Evolutionary conservation across 2,888 invertebrate genomes (phyloP).

Genomic region (Oscheius sp.): DNA sequence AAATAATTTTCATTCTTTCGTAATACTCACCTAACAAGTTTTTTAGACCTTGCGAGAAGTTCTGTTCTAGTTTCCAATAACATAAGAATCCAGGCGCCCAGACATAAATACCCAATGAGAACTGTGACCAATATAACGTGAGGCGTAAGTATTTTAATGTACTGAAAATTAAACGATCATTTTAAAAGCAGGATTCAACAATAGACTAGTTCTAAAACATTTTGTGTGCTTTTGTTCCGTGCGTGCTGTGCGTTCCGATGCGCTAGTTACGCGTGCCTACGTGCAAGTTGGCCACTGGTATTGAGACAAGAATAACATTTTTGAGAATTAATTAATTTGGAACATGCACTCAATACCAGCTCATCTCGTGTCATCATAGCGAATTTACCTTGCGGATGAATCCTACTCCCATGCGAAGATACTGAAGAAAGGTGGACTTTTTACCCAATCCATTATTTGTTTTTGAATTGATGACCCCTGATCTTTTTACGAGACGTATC

Average conservation of each 20-base stretch:
- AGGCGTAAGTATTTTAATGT: conserved; percentile 69
- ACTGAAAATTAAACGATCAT: conserved; percentile 44
- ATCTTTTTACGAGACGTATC: conserved; percentile 11
- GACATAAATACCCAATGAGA: conserved; percentile 67
- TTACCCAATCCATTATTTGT: not conserved
- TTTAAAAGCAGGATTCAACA: not conserved
- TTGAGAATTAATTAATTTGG: too few species aligned
- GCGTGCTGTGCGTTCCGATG: not conserved
- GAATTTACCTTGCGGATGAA: conserved; percentile 19
- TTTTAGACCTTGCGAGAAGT: conserved; percentile 53
- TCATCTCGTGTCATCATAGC: too few species aligned
- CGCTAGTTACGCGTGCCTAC: conserved; percentile 5
- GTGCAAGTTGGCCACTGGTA: too few species aligned
- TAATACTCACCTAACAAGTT: conserved; percentile 49
- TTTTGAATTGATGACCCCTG: conserved; percentile 10
- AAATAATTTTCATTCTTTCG: not conserved
- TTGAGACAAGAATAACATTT: too few species aligned
- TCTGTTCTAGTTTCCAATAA: conserved; percentile 68
- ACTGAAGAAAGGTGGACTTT: too few species aligned
- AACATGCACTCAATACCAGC: too few species aligned
- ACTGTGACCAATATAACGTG: conserved; percentile 69
- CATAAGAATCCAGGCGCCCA: conserved; percentile 69
- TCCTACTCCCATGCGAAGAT: conserved; percentile 16
- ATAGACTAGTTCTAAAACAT: not conserved
- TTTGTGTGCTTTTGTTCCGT: not conserved